Base-by-base conservation (phyloP, 35 echinoderm and acorn worm species). In the Acanthaster planci region DNA sequence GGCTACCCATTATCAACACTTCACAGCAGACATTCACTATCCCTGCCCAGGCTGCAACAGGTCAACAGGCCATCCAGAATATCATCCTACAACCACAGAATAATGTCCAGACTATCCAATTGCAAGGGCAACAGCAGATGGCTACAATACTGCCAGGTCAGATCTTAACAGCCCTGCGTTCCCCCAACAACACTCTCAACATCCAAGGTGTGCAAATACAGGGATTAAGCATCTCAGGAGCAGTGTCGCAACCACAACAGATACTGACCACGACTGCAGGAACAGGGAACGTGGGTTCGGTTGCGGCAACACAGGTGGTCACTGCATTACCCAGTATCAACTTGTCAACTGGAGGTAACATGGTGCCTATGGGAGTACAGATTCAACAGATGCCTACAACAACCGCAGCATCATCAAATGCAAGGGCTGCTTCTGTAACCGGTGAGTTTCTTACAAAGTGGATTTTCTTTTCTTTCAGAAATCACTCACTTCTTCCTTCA, bases 81-180 rank as follows among this genome's bases (percentile, higher is more conserved):
- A 76, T 86, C 60, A 34, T 77, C 29, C 15, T 85, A 36, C 83
- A 86, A 55, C 87, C 84, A 51, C 92, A 91, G 39, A 88, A 87
- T 55, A 77, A 82, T 50, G 36, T 90, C 16, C 88, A 90, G 31
- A 84, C 92, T 2, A 54, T 94, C 12, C 92, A 90, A 9, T 72
- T 72, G 64, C 64, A 19, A 26, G 64, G 64, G 38, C 92, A 90
- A 52, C 86, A 79, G 7, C 90, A 93, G 80, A 88, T 85, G 15
- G 80, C 83, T 9, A 93, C 78, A 14, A 39, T 90, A 50, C 84
- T 87, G 50, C 82, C 91, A 23, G 21, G 77, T 16, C 18, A 67
- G 35, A 55, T 86, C 14, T 30, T 39, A 2, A 21, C 57, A 40
- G 38, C 83, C 6, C 34, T 85, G 2, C 58, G 67, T 85, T 58